Base-by-base conservation (phyloP, 2,113 vertebrate genomes). In the Porphyrio hochstetteri region DNA sequence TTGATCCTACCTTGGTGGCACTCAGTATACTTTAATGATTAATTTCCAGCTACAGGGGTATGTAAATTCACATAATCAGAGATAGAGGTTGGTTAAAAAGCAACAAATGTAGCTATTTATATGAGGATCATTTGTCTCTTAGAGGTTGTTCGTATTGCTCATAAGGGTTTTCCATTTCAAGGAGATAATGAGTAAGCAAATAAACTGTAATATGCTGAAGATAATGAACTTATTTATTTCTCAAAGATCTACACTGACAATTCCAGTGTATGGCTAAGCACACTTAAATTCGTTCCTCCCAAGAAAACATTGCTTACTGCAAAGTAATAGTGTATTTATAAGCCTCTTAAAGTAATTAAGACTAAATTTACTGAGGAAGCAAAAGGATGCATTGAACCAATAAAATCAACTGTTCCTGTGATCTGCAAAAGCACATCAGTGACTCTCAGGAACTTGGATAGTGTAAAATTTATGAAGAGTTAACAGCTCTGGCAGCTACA, bases 141-240 rank as follows among this genome's bases (percentile, higher is more conserved):
- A 68, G 42, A 86, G 63, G 53, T n/a, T 81, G 64, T 27, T 19
- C 77, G 24, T 21, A 86, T 86, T 86, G 86, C 70, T 74, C 36
- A 24, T 56, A 96, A 86, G 57, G 29, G 36, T 72, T 93, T 86
- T 91, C 55, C 81, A 71, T 77, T 91, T 87, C 81, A 92, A 92
- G 44, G n/a, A 46, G 69, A 68, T 80, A 85, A 90, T 85, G 59
- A 96, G n/a, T 36, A 95, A 76, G 13, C 52, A 90, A 86, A 92
- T 55, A 91, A 46, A 67, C 16, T 18, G 19, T 42, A n/a, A 31
- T 38, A 65, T 42, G 70, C 31, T 82, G 92, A 94, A 86, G 91
- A 64, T 77, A 71, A 79, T 55, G 67, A 69, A 55, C 52, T 50
- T 67, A 57, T 46, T 59, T 59, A 46, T 38, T 69, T 63, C 60